Base-by-base conservation (phyloP, 37 sponge, comb jelly and placozoan species). In the Cladorhizidae sp. region DNA sequence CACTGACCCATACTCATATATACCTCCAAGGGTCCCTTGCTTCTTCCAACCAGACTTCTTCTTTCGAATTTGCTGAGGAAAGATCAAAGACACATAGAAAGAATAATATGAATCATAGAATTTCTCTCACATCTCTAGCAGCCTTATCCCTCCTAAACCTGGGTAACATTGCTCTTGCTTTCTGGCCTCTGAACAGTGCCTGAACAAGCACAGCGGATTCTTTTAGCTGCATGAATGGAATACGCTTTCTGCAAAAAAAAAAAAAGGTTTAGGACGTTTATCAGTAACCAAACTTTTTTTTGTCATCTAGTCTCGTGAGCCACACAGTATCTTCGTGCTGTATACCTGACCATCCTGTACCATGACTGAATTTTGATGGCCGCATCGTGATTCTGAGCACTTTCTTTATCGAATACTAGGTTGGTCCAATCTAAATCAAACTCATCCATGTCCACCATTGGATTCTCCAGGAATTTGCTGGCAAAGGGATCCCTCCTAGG, bases 281-380 rank as follows among this genome's bases (percentile, higher is more conserved):
- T n/a, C n/a, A n/a, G n/a, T n/a, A n/a, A n/a, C n/a, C n/a, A n/a
- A n/a, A n/a, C n/a, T n/a, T 64, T 28, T 23, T 25, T 12, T 25
- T 64, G n/a, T 64, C 54, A 59, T n/a, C n/a, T 74, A n/a, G 18
- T n/a, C n/a, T n/a, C n/a, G n/a, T n/a, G n/a, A n/a, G n/a, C n/a
- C 22, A 64, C 23, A 64, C 29, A 25, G 26, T n/a, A 64, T 17
- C 29, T 64, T 64, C 25, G 65, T 25, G n/a, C n/a, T n/a, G n/a
- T 1, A 8, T 72, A 84, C 90, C 77, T 84, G n/a, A 75, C n/a
- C 93, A 92, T 92, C 73, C 93, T 70, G 62, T 72, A 92, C 93
- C 93, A 92, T 12, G 67, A 42, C 55, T 92, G 93, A 64, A 92
- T 88, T 25, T 43, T 35, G 35, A 88, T 67, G 15, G 86, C 89